Conservation (phyloP, 2,888 invertebrate genomes). For the Yponomeuta plumbellus region DNA sequence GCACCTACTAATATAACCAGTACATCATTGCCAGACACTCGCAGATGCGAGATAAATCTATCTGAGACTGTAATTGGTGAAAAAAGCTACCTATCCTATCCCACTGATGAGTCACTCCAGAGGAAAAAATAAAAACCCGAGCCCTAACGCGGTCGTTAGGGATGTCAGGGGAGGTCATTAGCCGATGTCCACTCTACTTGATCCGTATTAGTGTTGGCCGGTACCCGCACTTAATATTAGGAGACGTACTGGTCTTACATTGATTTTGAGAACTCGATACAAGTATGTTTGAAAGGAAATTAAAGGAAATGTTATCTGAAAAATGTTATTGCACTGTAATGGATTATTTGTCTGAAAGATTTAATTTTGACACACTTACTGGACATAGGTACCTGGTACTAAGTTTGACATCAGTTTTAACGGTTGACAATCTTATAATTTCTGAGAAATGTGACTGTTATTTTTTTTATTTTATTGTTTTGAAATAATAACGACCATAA, state of each 20-base stretch:
- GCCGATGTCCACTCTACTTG: slow-evolving; percentile 58
- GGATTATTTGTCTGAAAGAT: too few relatives aligned
- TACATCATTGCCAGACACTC: background rate
- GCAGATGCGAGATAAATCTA: background rate
- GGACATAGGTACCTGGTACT: too few relatives aligned
- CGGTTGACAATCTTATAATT: too few relatives aligned
- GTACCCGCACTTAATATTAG: background rate
- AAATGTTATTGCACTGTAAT: too few relatives aligned
- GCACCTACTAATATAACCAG: background rate
- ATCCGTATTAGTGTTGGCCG: slow-evolving; percentile 41
- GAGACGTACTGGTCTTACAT: background rate
- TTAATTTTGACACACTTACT: too few relatives aligned
- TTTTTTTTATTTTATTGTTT: too few relatives aligned
- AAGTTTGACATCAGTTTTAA: too few relatives aligned
- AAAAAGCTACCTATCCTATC: background rate
- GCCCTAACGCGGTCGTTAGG: slow-evolving; percentile 44
- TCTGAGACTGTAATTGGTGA: background rate
- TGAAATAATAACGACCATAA: too few relatives aligned
- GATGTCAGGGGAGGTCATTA: slow-evolving; percentile 64
- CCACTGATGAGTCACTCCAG: slow-evolving; percentile 40
- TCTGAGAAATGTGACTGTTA: too few relatives aligned
- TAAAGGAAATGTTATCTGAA: too few relatives aligned
- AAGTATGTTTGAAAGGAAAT: too few relatives aligned
- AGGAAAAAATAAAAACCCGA: slow-evolving; percentile 61
- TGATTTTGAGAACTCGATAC: background rate